These are phyloP conservation scores for Mixornis gularis DNA, from an alignment of 2,113 vertebrate species.

Conservation along the genomic window DNA sequence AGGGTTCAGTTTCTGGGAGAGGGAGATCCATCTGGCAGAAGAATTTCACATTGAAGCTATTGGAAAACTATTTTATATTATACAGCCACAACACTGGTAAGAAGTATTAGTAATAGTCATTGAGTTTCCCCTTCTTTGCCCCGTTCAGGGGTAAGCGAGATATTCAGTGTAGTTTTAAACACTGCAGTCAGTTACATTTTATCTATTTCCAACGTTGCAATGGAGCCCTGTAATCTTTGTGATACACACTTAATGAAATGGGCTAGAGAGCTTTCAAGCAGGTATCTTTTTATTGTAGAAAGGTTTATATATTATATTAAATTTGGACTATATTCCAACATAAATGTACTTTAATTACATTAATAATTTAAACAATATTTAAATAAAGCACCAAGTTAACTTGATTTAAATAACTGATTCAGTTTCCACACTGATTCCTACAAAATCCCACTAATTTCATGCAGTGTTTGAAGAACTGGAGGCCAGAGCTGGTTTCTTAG, in stretches of 20 bases:
- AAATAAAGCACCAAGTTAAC: neutral
- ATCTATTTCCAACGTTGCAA: neutral
- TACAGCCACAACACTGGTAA: neutral
- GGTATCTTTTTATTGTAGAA: neutral
- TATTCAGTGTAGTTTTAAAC: neutral
- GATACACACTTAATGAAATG: neutral
- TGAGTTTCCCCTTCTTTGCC: neutral
- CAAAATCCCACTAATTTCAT: neutral
- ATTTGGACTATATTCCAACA: neutral
- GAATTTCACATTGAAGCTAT: neutral
- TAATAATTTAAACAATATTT: constrained; percentile 14
- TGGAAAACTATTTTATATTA: neutral
- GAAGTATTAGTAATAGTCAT: neutral
- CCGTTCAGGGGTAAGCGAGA: neutral
- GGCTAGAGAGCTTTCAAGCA: neutral
- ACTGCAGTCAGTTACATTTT: neutral
- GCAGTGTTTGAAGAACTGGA: neutral
- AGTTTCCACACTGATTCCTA: neutral
- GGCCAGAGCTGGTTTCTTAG: neutral
- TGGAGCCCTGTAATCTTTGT: neutral
- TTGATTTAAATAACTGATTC: neutral
- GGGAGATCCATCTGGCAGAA: neutral
- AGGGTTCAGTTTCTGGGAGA: neutral
- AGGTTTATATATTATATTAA: neutral
- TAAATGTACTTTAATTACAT: neutral